Base-by-base conservation (phyloP, 2,113 vertebrate species). In the Pterophyllum scalare region DNA sequence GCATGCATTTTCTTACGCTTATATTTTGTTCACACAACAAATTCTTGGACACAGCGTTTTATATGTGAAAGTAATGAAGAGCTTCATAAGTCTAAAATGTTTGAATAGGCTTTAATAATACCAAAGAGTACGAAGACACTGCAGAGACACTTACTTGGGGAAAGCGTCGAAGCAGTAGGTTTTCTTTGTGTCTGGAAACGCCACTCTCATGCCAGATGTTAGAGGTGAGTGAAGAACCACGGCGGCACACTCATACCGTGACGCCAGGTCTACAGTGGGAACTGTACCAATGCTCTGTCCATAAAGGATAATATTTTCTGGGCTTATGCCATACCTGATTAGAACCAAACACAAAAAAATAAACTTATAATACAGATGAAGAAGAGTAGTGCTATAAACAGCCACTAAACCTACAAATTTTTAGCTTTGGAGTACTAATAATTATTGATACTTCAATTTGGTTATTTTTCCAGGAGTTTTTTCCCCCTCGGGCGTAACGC, bases 81-180 rank as follows among this genome's bases (percentile, higher is more conserved):
- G 6, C 17, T 54, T 72, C 67, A 31, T 33, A 33, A 19, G 33
- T 0, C 33, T 3, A 52, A 52, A 72, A 31, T 6, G 2, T 31
- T 6, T 72, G 43, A 72, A 20, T 2, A 33, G 3, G 52, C 19
- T 54, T 7, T 72, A 17, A 17, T 49, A 49, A 49, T 2, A 7
- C 13, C 12, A 54, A 14, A 33, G 24, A 5, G 12, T 5, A 33
- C 6, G 14, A 46, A 14, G 19, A 33, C 11, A 58, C 15, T 31
- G 6, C 20, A 43, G 61, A 54, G 56, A 52, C 11, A 93, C 97
- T 97, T 94, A 99, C 98, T 98, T 99, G 89, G 97, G 97, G 91
- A 99, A 99, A 33, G 97, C 98, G 28, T 99, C 98, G 0, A 99
- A 99, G 95, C 98, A 99, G 86, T 99, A 99, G 15, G 98, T 99